Evolutionary conservation across 2,888 invertebrate species (phyloP).

Genomic region (Platerodrilus igneus): DNA sequence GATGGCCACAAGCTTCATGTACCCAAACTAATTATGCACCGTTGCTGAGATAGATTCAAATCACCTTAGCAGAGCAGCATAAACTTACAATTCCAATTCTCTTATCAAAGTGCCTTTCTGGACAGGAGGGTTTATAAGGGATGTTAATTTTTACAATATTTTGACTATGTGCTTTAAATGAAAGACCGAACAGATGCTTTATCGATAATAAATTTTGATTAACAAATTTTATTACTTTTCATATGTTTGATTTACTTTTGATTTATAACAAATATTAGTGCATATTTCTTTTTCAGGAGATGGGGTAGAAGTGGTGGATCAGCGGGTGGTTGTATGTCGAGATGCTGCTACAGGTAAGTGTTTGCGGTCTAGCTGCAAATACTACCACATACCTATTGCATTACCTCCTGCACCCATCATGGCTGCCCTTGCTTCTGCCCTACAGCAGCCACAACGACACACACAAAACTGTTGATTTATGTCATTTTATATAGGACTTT

Average conservation of each 20-base stretch:
- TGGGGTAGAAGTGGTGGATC: conserved; percentile 91
- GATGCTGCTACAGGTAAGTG: conserved; percentile 93
- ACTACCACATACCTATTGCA: conserved; percentile 93
- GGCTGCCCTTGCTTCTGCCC: conserved; percentile 56
- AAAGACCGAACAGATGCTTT: conserved; percentile 8
- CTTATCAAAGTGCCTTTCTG: too few relatives aligned
- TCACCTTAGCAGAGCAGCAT: too few relatives aligned
- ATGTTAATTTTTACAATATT: too few relatives aligned
- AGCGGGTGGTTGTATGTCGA: conserved; percentile 93
- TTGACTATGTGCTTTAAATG: too few relatives aligned
- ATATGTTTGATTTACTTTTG: not conserved
- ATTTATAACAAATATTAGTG: not conserved
- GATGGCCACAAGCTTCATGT: too few relatives aligned
- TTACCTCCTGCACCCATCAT: conserved; percentile 78
- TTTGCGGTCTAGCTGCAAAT: conserved; percentile 91
- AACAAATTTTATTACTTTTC: not conserved
- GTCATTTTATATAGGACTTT: conserved; percentile 47
- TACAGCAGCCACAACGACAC: conserved; percentile 48
- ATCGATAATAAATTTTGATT: not conserved
- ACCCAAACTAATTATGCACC: too few relatives aligned
- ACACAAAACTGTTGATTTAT: conserved; percentile 41
- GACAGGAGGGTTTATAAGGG: too few relatives aligned
- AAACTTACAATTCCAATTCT: too few relatives aligned
- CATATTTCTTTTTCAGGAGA: conserved; percentile 63
- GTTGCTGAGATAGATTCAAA: too few relatives aligned